A percentile compares a stretch with the other conserved stretches of the same genome.
phyloP scores from a whole-genome alignment of 1,140 invertebrate species.

The Chionoecetes opilio region DNA sequence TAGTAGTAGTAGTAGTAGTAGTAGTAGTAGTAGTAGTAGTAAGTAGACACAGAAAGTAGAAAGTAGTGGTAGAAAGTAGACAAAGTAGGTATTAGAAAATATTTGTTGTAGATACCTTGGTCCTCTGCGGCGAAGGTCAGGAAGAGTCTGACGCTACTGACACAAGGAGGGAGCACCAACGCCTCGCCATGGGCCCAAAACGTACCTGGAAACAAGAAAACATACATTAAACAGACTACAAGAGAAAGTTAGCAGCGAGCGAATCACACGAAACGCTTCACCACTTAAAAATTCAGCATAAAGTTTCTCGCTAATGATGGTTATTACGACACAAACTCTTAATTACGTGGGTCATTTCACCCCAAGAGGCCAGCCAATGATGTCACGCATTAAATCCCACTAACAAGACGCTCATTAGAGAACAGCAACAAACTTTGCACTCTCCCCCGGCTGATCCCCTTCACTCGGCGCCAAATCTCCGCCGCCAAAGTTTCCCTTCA shows the following conservation, averaged over 20 bases:
- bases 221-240: neutral
- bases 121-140: too few species aligned
- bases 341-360: slow-evolving; percentile 3
- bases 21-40: neutral
- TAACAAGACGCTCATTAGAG: slow-evolving; percentile 20
- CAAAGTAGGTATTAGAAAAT: too few species aligned
- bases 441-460: neutral
- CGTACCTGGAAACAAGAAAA: neutral
- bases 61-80: neutral
- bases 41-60: neutral
- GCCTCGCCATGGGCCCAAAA: neutral
- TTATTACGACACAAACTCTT: slow-evolving; percentile 11
- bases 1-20: slow-evolving; percentile 1
- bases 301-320: neutral
- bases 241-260: neutral
- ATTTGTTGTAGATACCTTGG: too few species aligned
- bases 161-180: neutral
- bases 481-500: neutral
- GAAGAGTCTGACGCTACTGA: too few species aligned
- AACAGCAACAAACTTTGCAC: slow-evolving; percentile 10
- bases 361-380: neutral
- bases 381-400: neutral
- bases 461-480: neutral
- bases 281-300: slow-evolving; percentile 10
- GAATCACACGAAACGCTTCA: neutral